phyloP scores from a whole-genome alignment of 2,113 vertebrate species.

The Ictalurus punctatus region DNA sequence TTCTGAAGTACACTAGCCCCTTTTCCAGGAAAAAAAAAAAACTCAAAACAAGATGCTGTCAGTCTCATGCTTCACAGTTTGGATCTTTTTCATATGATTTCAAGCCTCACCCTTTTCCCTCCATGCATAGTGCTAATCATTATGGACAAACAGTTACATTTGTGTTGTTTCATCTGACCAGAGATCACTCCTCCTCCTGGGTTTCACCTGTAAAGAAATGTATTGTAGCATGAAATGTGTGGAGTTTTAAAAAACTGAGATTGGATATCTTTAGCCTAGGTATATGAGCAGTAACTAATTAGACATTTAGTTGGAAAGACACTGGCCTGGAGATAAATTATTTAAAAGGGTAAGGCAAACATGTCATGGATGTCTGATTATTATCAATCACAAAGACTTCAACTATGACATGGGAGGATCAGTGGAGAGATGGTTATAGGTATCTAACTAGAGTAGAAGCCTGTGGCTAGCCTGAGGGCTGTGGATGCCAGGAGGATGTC shows the following conservation, averaged over 20 bases:
- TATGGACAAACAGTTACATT: no score
- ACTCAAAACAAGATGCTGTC: no score
- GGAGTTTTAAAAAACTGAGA: neutral
- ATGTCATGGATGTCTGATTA: neutral
- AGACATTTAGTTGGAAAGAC: neutral
- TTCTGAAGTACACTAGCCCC: no score
- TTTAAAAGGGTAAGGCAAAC: neutral
- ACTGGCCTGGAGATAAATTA: neutral
- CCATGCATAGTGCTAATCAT: no score
- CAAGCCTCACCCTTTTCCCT: no score
- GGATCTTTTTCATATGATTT: no score
- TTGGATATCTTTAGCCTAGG: neutral
- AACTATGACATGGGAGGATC: neutral
- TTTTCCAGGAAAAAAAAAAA: no score
- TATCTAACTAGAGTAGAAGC: neutral
- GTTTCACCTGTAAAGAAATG: neutral
- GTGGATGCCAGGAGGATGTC: neutral
- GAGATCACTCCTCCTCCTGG: no score
- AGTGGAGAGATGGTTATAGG: neutral
- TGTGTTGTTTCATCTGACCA: no score
- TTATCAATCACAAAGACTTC: neutral
- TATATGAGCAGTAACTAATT: neutral
- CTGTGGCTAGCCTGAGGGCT: slow-evolving; percentile 24
- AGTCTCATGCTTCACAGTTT: no score
- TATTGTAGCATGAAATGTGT: neutral